Conservation (phyloP, 1,140 invertebrate genomes). For the Leptonema lineaticorne region DNA sequence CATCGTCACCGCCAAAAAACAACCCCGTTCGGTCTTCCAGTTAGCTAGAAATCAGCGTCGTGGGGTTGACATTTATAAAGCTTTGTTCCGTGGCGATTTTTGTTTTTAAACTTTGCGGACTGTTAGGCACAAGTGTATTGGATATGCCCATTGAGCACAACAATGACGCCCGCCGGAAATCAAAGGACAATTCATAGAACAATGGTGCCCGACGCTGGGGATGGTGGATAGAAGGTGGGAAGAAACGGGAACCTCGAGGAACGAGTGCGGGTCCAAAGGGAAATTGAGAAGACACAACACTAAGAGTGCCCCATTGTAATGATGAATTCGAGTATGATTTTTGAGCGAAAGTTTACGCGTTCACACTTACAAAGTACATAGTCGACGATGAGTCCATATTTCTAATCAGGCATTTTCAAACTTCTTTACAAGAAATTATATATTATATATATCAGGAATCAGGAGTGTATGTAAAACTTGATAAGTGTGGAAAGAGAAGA, state of each 20-base stretch:
- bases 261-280: too few relatives aligned
- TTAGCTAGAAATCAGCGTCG: too few relatives aligned
- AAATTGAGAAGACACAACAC: not conserved
- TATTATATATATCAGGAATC: too few relatives aligned
- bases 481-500: too few relatives aligned
- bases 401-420: not conserved
- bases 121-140: slow-evolving; percentile 16
- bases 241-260: not conserved
- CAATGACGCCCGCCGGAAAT: slow-evolving; percentile 14
- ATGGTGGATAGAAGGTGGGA: not conserved
- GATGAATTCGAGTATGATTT: slow-evolving; percentile 7
- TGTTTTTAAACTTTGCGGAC: slow-evolving; percentile 10
- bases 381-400: not conserved
- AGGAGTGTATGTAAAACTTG: too few relatives aligned
- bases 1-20: too few relatives aligned
- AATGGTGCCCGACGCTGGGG: not conserved
- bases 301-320: not conserved
- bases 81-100: slow-evolving; percentile 7
- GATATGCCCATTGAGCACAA: slow-evolving; percentile 16
- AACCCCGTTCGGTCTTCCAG: too few relatives aligned
- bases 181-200: slow-evolving; percentile 12
- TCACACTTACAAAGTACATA: too few relatives aligned
- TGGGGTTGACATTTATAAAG: not conserved
- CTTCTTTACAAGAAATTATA: not conserved
- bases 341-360: slow-evolving; percentile 9